These are phyloP conservation scores for Drosophila pruinosa DNA, from an alignment of 1,140 invertebrate genomes.

Conservation along the genomic window DNA sequence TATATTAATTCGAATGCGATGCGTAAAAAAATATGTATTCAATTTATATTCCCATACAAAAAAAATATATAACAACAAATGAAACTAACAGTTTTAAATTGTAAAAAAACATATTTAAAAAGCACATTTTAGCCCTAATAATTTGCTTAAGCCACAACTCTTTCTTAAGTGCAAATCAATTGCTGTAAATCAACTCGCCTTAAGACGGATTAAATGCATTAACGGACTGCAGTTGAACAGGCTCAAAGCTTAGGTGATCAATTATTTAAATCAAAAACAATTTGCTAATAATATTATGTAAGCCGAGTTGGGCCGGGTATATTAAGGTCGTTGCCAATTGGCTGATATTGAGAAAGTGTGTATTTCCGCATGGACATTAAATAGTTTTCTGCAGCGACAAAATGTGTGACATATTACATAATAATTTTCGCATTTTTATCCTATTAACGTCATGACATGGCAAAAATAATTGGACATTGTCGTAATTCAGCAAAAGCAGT, in stretches of 20 bases:
- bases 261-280: neutral
- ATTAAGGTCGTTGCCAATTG: neutral
- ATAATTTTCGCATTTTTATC: constrained; percentile 61
- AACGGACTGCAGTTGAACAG: neutral
- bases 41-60: too few species aligned
- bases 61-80: too few species aligned
- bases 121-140: too few species aligned
- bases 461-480: constrained; percentile 59
- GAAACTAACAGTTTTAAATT: too few species aligned
- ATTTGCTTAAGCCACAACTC: too few species aligned
- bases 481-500: constrained; percentile 33
- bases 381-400: constrained; percentile 43
- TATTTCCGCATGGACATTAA: constrained; percentile 29
- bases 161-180: too few species aligned
- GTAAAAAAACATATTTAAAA: too few species aligned
- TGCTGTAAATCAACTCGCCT: neutral
- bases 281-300: neutral
- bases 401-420: constrained; percentile 55
- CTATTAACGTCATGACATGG: constrained; percentile 49
- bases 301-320: constrained; percentile 4
- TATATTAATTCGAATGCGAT: too few species aligned
- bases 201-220: neutral
- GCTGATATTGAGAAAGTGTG: neutral
- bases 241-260: neutral
- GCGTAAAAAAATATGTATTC: too few species aligned